phyloP scores from a whole-genome alignment of 2,888 invertebrate species.

The Melanostoma mellinum region DNA sequence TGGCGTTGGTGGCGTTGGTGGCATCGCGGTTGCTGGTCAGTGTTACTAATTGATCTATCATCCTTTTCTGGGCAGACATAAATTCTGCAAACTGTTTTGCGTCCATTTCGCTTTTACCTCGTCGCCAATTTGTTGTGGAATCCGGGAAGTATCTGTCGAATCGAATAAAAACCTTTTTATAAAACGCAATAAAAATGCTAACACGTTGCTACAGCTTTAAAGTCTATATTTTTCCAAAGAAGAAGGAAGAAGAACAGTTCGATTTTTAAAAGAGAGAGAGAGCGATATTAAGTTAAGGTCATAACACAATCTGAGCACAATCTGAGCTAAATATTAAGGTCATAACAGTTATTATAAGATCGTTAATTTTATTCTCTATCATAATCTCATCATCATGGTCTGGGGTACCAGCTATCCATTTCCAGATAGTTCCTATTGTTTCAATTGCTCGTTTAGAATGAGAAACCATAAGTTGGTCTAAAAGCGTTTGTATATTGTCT shows the following conservation, averaged over 20 bases:
- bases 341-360: neutral
- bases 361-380: neutral
- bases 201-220: slow-evolving; percentile 43
- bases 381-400: slow-evolving; percentile 8
- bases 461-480: neutral
- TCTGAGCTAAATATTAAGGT: too few species aligned
- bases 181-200: slow-evolving; percentile 30
- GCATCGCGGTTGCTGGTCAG: too few species aligned
- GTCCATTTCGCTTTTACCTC: neutral
- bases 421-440: neutral
- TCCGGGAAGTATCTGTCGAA: too few species aligned
- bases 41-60: too few species aligned
- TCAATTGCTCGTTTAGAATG: slow-evolving; percentile 9
- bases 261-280: too few species aligned
- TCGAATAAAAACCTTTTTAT: slow-evolving; percentile 42
- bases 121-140: too few species aligned
- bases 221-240: too few species aligned
- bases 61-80: neutral
- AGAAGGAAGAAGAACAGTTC: too few species aligned
- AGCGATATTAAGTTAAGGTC: too few species aligned
- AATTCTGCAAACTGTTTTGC: slow-evolving; percentile 28
- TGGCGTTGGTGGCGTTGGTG: too few species aligned
- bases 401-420: slow-evolving; percentile 3
- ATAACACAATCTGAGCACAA: too few species aligned
- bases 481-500: neutral